Evolutionary conservation across 2,113 vertebrate genomes (phyloP).

Genomic region (Thymallus thymallus): DNA sequence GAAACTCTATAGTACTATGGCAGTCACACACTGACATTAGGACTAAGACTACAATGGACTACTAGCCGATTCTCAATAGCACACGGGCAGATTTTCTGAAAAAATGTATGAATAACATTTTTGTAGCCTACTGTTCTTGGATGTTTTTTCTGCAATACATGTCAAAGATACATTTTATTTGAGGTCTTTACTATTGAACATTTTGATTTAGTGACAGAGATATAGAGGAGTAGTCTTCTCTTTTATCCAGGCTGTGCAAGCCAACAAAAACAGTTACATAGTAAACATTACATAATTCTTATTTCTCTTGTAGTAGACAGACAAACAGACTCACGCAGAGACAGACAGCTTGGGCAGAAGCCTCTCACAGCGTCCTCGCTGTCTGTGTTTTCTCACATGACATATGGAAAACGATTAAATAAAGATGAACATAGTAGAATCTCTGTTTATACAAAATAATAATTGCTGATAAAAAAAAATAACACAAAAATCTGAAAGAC

Average conservation of each 20-base stretch:
- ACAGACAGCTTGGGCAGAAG: not conserved
- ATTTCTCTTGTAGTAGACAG: slow-evolving; percentile 29
- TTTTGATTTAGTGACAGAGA: not conserved
- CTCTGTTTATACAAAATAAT: too few relatives aligned
- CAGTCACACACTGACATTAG: not conserved
- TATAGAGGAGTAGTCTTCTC: not conserved
- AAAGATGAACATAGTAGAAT: too few relatives aligned
- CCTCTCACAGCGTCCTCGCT: slow-evolving; percentile 31
- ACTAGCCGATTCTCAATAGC: not conserved
- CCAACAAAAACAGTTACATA: slow-evolving; percentile 27
- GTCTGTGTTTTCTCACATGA: slow-evolving; percentile 31
- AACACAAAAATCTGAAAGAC: too few relatives aligned
- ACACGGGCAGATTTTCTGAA: too few relatives aligned
- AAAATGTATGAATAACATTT: not conserved
- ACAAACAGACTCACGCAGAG: slow-evolving; percentile 29
- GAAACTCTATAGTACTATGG: not conserved
- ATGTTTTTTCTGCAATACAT: not conserved
- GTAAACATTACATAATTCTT: slow-evolving; percentile 69
- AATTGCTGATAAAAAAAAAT: too few relatives aligned
- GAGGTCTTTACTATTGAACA: too few relatives aligned
- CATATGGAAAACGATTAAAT: slow-evolving; percentile 28
- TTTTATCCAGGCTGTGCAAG: not conserved
- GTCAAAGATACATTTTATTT: too few relatives aligned
- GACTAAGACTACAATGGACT: not conserved
- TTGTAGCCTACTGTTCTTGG: not conserved